These are phyloP conservation scores for Drosophila nasuta DNA, from an alignment of 1,140 invertebrate genomes.

Conservation along the genomic window DNA sequence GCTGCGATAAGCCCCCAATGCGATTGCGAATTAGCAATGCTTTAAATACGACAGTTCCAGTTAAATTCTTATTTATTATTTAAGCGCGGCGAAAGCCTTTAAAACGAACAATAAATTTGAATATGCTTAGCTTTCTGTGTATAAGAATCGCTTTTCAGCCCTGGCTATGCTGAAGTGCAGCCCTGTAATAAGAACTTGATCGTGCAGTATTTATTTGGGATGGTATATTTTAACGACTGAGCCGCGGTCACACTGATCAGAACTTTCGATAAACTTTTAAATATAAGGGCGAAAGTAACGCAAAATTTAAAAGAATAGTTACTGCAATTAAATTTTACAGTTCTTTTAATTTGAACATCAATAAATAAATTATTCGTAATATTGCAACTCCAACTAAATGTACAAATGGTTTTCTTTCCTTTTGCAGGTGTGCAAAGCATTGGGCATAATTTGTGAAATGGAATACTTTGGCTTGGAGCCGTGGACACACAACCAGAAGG, in stretches of 20 bases:
- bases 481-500: conserved; percentile 79
- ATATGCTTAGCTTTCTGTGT: not conserved
- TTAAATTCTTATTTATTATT: not conserved
- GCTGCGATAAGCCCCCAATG: conserved; percentile 16
- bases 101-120: not conserved
- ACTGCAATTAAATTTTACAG: too few species aligned
- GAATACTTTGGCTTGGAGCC: conserved; percentile 93
- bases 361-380: not conserved
- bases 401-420: conserved; percentile 46
- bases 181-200: too few species aligned
- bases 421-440: conserved; percentile 91
- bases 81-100: not conserved
- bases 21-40: conserved; percentile 2
- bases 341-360: too few species aligned
- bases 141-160: not conserved
- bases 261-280: too few species aligned
- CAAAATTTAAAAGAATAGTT: too few species aligned
- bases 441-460: conserved; percentile 93
- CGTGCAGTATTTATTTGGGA: too few species aligned
- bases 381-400: not conserved
- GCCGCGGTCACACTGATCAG: too few species aligned
- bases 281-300: too few species aligned
- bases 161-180: too few species aligned
- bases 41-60: not conserved
- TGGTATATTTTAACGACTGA: too few species aligned